phyloP scores from a whole-genome alignment of 2,888 invertebrate genomes.

The Tachina grossa region DNA sequence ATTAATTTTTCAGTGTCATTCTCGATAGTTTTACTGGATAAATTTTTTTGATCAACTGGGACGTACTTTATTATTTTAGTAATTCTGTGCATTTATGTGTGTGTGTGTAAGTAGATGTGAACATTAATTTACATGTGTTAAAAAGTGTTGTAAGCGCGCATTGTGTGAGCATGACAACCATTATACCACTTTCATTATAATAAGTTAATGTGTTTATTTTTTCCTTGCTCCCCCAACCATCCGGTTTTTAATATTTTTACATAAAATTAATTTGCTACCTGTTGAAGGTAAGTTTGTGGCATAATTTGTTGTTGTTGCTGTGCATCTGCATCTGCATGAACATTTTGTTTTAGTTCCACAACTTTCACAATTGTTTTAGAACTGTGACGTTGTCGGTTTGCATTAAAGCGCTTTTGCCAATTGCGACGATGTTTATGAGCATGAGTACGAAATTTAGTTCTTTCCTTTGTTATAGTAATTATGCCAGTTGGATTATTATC shows the following conservation, averaged over 20 bases:
- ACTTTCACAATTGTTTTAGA: constrained; percentile 58
- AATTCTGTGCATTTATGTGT: neutral
- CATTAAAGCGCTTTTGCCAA: constrained; percentile 66
- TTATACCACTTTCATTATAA: constrained; percentile 36
- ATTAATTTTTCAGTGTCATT: too few species aligned
- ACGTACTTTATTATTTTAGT: too few species aligned
- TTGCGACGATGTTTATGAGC: constrained; percentile 55
- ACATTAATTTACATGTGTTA: neutral
- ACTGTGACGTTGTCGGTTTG: constrained; percentile 55
- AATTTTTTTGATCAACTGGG: too few species aligned
- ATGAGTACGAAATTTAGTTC: constrained; percentile 72
- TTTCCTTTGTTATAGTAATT: constrained; percentile 33
- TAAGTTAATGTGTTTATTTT: constrained; percentile 6
- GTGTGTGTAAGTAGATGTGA: neutral
- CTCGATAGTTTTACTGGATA: too few species aligned
- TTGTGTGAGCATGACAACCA: constrained; percentile 1
- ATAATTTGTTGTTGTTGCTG: constrained; percentile 37
- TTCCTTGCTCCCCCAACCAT: neutral
- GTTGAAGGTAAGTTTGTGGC: constrained; percentile 39
- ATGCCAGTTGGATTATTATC: constrained; percentile 36
- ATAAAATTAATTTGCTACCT: constrained; percentile 56
- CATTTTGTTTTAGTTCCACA: constrained; percentile 17
- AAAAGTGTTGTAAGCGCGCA: neutral
- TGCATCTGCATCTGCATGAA: too few species aligned
- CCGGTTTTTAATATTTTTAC: neutral